Evolutionary conservation across 2,113 vertebrate genomes (phyloP).

Genomic region (Pionites leucogaster): DNA sequence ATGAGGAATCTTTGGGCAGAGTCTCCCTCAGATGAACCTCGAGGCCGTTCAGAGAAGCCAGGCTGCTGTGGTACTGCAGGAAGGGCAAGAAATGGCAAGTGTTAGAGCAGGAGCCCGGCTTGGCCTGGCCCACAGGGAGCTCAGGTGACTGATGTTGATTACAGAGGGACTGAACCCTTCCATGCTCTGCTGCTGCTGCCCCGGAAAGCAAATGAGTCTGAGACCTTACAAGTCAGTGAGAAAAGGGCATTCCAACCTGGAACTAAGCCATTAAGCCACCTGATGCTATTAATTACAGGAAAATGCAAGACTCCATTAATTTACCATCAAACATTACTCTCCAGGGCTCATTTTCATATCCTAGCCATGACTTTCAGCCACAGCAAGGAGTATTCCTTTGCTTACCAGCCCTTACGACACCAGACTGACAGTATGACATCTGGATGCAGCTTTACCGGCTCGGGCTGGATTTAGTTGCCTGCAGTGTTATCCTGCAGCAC

Average conservation of each 20-base stretch:
- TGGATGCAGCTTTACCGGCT: too few relatives aligned
- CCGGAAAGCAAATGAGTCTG: not conserved
- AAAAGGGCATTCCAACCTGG: not conserved
- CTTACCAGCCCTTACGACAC: not conserved
- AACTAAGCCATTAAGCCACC: not conserved
- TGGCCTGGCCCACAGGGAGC: not conserved
- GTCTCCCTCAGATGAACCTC: constrained; percentile 92
- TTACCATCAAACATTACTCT: not conserved
- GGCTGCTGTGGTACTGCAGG: constrained; percentile 88
- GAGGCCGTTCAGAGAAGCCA: constrained; percentile 94
- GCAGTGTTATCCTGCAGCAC: not conserved
- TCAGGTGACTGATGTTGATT: rapidly evolving
- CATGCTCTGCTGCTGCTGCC: not conserved
- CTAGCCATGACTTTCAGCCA: not conserved
- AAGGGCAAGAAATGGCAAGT: not conserved
- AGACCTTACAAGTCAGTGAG: not conserved
- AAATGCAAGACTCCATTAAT: not conserved
- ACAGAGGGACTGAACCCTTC: rapidly evolving
- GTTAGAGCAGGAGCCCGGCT: not conserved
- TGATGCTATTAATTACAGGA: not conserved
- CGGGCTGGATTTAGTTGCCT: not conserved
- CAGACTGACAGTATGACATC: rapidly evolving
- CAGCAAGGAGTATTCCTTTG: not conserved
- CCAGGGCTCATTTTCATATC: not conserved
- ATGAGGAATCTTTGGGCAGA: constrained; percentile 29